These are phyloP conservation scores for Mus pahari DNA, from an alignment of 2,113 vertebrate species.

Conservation along the genomic window DNA sequence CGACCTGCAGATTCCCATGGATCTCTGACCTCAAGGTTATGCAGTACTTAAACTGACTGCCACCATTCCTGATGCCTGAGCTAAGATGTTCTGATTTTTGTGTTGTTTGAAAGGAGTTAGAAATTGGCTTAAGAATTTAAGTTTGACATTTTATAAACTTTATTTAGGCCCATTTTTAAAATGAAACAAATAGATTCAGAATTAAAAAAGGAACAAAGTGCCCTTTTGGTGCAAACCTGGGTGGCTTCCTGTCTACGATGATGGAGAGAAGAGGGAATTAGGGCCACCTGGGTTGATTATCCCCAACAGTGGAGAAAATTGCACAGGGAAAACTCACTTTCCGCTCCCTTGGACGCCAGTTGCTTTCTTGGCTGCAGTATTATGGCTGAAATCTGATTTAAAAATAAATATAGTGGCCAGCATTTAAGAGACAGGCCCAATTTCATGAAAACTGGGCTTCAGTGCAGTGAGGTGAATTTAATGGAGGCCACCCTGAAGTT, in stretches of 20 bases:
- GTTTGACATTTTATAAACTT: slow-evolving; percentile 32
- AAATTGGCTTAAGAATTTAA: slow-evolving; percentile 9
- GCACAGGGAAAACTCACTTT: slow-evolving; percentile 26
- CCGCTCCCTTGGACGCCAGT: slow-evolving; percentile 30
- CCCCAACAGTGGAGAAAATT: slow-evolving; percentile 55
- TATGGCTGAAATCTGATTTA: slow-evolving; percentile 66
- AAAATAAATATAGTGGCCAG: slow-evolving; percentile 73
- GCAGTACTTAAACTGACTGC: neutral
- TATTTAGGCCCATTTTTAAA: slow-evolving; percentile 34
- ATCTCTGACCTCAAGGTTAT: neutral
- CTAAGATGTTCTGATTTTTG: slow-evolving; percentile 32
- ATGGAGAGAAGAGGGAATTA: slow-evolving; percentile 9
- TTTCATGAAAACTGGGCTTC: slow-evolving; percentile 55
- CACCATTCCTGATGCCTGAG: neutral
- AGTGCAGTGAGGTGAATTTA: slow-evolving; percentile 17
- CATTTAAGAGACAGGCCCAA: slow-evolving; percentile 32
- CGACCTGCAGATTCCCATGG: neutral
- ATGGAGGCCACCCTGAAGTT: slow-evolving; percentile 55
- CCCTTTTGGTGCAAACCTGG: neutral
- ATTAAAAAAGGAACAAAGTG: slow-evolving; percentile 48
- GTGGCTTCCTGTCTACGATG: neutral
- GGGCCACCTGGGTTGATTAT: slow-evolving; percentile 65
- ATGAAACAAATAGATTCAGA: slow-evolving; percentile 35
- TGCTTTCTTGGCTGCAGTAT: slow-evolving; percentile 59
- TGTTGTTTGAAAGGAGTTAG: slow-evolving; percentile 15